A percentile compares a stretch with the other conserved stretches of the same genome.
Evolutionary conservation across 2,113 vertebrate genomes (phyloP).

Genomic region (Limanda limanda): DNA sequence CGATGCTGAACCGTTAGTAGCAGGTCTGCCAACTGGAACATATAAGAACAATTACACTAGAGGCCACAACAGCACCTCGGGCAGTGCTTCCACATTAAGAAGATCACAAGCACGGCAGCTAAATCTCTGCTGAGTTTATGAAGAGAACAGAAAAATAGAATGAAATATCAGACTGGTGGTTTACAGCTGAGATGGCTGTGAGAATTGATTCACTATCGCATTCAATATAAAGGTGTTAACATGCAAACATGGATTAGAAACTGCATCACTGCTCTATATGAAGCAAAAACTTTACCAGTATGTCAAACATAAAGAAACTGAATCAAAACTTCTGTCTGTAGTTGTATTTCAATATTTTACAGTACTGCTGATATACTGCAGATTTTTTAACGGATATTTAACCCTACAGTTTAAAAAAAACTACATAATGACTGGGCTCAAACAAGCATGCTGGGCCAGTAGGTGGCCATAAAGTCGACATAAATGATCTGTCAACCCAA

Average conservation of each 20-base stretch:
- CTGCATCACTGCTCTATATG: too few relatives aligned
- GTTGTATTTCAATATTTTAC: too few relatives aligned
- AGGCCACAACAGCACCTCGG: conserved; percentile 6
- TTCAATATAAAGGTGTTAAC: neutral
- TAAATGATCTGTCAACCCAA: too few relatives aligned
- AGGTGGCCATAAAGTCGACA: too few relatives aligned
- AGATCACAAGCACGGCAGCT: neutral
- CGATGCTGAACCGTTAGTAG: conserved; percentile 19
- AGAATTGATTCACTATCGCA: neutral
- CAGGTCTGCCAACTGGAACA: conserved; percentile 40
- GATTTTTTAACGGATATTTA: too few relatives aligned
- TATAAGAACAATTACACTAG: conserved; percentile 25
- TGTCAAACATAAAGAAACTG: too few relatives aligned
- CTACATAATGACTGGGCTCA: too few relatives aligned
- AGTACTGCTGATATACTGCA: too few relatives aligned
- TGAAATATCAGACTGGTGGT: neutral
- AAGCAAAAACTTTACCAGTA: too few relatives aligned
- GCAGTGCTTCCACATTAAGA: conserved; percentile 9
- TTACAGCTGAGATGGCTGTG: neutral
- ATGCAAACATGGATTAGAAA: neutral
- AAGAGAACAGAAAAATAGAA: neutral
- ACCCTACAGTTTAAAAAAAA: too few relatives aligned
- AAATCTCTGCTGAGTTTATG: conserved; percentile 6
- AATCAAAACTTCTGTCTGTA: too few relatives aligned
- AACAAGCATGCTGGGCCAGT: too few relatives aligned